A percentile compares a stretch with the other conserved stretches of the same genome.
These are phyloP conservation scores for Enteromius afrohamiltoni DNA, from an alignment of 2,797 vertebrate genomes.

Conservation along the genomic window DNA sequence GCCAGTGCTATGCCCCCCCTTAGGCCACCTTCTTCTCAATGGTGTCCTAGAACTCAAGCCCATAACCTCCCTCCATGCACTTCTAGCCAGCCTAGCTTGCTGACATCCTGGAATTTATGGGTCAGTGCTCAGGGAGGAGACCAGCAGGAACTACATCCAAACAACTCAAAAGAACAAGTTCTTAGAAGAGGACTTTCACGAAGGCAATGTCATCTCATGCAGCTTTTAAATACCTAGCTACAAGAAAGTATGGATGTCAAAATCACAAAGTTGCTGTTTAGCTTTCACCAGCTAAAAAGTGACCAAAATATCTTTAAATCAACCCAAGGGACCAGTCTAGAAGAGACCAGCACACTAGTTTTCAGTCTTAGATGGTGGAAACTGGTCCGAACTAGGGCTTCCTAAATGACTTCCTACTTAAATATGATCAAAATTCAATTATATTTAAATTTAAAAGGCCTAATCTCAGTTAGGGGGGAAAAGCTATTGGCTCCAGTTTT, in stretches of 20 bases:
- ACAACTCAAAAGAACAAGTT: constrained; percentile 16
- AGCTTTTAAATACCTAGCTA: not conserved
- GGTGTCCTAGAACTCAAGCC: constrained; percentile 42
- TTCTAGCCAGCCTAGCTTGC: constrained; percentile 5
- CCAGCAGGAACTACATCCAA: constrained; percentile 14
- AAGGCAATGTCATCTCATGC: not conserved
- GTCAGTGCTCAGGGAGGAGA: constrained; percentile 28
- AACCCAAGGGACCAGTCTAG: not conserved
- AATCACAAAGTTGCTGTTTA: not conserved
- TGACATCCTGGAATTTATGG: constrained; percentile 31
- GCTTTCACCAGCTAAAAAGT: not conserved
- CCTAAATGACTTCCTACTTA: too few relatives aligned
- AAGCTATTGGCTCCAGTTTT: too few relatives aligned
- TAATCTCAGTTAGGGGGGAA: too few relatives aligned
- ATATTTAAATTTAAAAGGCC: too few relatives aligned
- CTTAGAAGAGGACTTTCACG: not conserved
- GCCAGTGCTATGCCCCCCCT: constrained; percentile 20
- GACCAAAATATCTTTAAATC: not conserved
- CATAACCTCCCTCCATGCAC: constrained; percentile 9
- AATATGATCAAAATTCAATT: too few relatives aligned
- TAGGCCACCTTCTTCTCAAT: constrained; percentile 41
- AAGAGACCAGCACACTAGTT: not conserved
- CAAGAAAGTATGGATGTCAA: not conserved
- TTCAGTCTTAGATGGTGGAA: not conserved
- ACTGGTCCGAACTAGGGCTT: not conserved